phyloP scores from a whole-genome alignment of 2,888 invertebrate genomes.

The Noctua janthe region DNA sequence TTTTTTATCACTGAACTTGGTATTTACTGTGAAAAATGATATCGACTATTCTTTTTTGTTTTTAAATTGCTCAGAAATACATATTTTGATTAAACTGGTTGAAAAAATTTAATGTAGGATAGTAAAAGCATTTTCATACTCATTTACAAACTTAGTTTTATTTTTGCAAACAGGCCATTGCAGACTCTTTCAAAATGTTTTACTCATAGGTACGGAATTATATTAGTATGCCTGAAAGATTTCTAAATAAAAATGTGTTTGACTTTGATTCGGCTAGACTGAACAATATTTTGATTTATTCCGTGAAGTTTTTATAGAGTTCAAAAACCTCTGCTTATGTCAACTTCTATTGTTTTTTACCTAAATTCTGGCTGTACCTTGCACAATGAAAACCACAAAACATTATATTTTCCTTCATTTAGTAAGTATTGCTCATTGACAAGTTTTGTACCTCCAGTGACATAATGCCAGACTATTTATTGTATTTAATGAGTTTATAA shows the following conservation, averaged over 20 bases:
- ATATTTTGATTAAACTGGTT: not conserved
- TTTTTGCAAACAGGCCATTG: no score
- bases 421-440: conserved; percentile 1
- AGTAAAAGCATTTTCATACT: not conserved
- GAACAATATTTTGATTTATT: not conserved
- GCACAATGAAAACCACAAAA: conserved; percentile 19
- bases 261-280: not conserved
- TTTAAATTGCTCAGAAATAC: conserved; percentile 3
- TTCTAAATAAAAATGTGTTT: not conserved
- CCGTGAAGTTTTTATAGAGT: not conserved
- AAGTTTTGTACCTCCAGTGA: conserved; percentile 11
- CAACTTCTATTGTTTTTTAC: not conserved
- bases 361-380: not conserved
- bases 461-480: not conserved
- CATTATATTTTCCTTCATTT: conserved; percentile 17
- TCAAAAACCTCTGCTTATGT: not conserved
- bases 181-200: not conserved
- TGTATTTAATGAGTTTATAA: not conserved
- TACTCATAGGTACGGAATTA: not conserved
- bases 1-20: conserved; percentile 33
- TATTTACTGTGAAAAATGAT: conserved; percentile 15
- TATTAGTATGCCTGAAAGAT: no score
- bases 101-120: not conserved
- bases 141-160: not conserved
- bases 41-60: not conserved